Percentiles rank a stretch among this genome's conserved stretches.
phyloP scores from a whole-genome alignment of 2,797 vertebrate genomes.

The Acanthopagrus latus region DNA sequence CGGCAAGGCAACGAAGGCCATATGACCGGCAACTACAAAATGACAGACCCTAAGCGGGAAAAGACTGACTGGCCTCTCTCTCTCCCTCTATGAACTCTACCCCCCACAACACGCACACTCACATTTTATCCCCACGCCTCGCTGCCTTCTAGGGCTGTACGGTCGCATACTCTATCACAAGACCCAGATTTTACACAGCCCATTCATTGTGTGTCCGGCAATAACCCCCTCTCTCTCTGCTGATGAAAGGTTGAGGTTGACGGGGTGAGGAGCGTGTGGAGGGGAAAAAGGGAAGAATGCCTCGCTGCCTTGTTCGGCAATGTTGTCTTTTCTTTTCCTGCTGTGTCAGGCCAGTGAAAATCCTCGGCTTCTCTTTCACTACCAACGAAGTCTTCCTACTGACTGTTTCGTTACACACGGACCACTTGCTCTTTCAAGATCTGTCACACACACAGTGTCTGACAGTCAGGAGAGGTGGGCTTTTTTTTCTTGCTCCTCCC shows the following conservation, averaged over 20 bases:
- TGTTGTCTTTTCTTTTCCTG: conserved; percentile 72
- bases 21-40: conserved; percentile 59
- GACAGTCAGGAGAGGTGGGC: conserved; percentile 40
- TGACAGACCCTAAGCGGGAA: conserved; percentile 59
- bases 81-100: not conserved
- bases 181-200: conserved; percentile 84
- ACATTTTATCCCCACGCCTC: conserved; percentile 41
- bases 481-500: conserved; percentile 40
- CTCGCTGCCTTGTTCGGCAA: conserved; percentile 59
- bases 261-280: conserved; percentile 56
- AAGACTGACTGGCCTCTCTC: conserved; percentile 43
- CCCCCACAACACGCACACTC: conserved; percentile 12
- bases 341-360: conserved; percentile 53
- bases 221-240: conserved; percentile 45
- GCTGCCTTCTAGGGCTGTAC: conserved; percentile 45
- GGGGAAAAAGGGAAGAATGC: conserved; percentile 55
- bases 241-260: conserved; percentile 66
- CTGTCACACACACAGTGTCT: conserved; percentile 36
- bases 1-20: conserved; percentile 63
- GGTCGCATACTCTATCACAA: conserved; percentile 78
- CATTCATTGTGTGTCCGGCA: conserved; percentile 79
- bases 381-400: conserved; percentile 33
- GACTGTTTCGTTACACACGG: conserved; percentile 34
- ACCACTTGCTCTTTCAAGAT: conserved; percentile 44
- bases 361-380: conserved; percentile 54